Conservation (phyloP, 2,888 invertebrate species). For the Cerastis leucographa region DNA sequence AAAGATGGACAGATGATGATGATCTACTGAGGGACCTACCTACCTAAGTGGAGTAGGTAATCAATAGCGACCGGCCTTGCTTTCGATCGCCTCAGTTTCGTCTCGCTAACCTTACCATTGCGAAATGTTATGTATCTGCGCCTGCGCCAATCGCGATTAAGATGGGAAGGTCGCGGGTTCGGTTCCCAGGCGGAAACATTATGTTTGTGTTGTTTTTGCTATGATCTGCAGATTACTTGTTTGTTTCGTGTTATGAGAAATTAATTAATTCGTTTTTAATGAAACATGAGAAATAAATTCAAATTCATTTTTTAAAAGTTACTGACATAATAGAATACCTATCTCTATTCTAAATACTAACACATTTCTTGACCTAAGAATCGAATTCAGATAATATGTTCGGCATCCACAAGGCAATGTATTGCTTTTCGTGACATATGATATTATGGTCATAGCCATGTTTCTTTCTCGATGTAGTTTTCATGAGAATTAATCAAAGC, state of each 20-base stretch:
- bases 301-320: not conserved
- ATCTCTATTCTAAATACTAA: not conserved
- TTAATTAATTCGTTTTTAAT: slow-evolving; percentile 27
- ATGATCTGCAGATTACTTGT: slow-evolving; percentile 35
- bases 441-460: no score
- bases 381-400: not conserved
- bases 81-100: slow-evolving; percentile 57
- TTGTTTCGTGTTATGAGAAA: slow-evolving; percentile 36
- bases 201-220: slow-evolving; percentile 44
- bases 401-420: not conserved
- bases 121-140: slow-evolving; percentile 68
- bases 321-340: not conserved
- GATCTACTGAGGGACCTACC: not conserved
- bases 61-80: slow-evolving; percentile 60
- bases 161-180: slow-evolving; percentile 68
- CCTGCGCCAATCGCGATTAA: slow-evolving; percentile 67
- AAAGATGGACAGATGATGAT: not conserved
- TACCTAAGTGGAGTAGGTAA: slow-evolving; percentile 19
- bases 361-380: not conserved
- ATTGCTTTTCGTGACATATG: no score
- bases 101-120: slow-evolving; percentile 64
- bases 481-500: no score
- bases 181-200: slow-evolving; percentile 70
- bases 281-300: slow-evolving; percentile 32
- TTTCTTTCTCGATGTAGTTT: not conserved